Evolutionary conservation across 2,113 vertebrate species (phyloP).

Genomic region (Zingel zingel): DNA sequence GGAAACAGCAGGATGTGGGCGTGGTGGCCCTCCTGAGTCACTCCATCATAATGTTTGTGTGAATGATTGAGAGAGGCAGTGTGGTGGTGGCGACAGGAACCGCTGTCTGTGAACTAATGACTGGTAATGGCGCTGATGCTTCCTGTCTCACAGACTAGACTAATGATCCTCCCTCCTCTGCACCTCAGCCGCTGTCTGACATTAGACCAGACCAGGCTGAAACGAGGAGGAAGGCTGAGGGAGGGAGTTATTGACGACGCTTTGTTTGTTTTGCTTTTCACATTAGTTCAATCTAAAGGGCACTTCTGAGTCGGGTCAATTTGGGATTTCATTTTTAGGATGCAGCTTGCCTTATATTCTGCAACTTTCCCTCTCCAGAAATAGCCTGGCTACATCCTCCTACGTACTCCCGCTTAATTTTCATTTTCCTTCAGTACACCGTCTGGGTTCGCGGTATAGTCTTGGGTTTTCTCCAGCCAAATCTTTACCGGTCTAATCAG

Average conservation of each 20-base stretch:
- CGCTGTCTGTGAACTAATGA: conserved; percentile 63
- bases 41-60: conserved; percentile 27
- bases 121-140: conserved; percentile 64
- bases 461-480: too few species aligned
- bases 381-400: neutral
- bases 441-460: too few species aligned
- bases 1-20: conserved; percentile 38
- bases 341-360: conserved; percentile 25
- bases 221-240: neutral
- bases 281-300: conserved; percentile 44
- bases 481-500: too few species aligned
- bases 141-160: conserved; percentile 56
- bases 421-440: too few species aligned
- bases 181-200: conserved; percentile 59
- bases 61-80: conserved; percentile 33
- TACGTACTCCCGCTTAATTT: too few species aligned
- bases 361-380: conserved; percentile 39
- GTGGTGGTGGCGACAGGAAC: conserved; percentile 36
- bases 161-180: conserved; percentile 61
- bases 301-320: conserved; percentile 39
- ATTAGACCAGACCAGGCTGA: conserved; percentile 49
- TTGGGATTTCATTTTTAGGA: conserved; percentile 34
- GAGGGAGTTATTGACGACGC: neutral
- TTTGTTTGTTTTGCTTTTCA: conserved; percentile 21
- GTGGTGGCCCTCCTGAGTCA: conserved; percentile 30